Percentiles rank a stretch among this genome's conserved stretches.
Evolutionary conservation across 2,113 vertebrate species (phyloP).

Genomic region (Catharus bicknelli): DNA sequence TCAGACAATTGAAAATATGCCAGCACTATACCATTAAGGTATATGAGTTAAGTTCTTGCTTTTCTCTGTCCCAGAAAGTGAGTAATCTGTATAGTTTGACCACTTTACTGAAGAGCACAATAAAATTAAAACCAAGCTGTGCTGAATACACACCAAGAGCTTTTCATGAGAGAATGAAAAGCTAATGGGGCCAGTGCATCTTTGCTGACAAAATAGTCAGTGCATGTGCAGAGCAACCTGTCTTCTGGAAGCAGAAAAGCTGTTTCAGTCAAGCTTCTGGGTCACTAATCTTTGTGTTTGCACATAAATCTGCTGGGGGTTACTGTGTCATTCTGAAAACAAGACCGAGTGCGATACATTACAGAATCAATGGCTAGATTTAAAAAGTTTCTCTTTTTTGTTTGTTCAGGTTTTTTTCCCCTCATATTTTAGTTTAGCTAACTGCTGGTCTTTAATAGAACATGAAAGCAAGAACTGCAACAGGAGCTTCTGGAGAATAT

Average conservation of each 20-base stretch:
- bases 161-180: slow-evolving; percentile 47
- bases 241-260: slow-evolving; percentile 53
- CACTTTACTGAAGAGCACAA: not conserved
- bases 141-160: not conserved
- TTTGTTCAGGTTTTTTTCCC: not conserved
- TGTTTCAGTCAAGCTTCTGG: slow-evolving; percentile 52
- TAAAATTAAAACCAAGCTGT: slow-evolving; percentile 38
- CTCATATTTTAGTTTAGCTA: not conserved
- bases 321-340: slow-evolving; percentile 46
- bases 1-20: not conserved
- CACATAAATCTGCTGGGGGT: slow-evolving; percentile 39
- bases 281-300: slow-evolving; percentile 45
- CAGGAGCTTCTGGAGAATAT: not conserved
- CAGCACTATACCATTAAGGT: slow-evolving; percentile 11
- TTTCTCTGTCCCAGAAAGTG: not conserved
- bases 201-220: not conserved
- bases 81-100: not conserved
- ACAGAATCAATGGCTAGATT: not conserved
- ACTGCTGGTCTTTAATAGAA: not conserved
- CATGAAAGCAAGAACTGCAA: not conserved
- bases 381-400: not conserved
- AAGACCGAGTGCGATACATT: not conserved
- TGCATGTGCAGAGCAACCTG: slow-evolving; percentile 25
- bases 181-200: slow-evolving; percentile 29
- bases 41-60: slow-evolving; percentile 9